A percentile compares a stretch with the other conserved stretches of the same genome.
These are phyloP conservation scores for Rhineura floridana DNA, from an alignment of 2,113 vertebrate genomes.

Conservation along the genomic window DNA sequence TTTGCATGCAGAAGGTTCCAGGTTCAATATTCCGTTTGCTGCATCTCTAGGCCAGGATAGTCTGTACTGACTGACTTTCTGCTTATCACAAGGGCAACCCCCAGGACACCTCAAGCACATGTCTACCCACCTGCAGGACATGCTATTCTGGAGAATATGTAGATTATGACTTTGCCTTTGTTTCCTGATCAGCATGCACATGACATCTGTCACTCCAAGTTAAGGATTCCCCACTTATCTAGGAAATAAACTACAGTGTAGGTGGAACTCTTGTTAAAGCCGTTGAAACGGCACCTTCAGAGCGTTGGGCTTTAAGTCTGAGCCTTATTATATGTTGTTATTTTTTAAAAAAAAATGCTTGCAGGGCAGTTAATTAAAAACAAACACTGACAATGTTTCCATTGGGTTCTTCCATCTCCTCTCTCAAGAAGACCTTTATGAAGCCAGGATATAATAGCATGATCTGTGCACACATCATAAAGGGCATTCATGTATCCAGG, in stretches of 20 bases:
- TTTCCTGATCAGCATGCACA: neutral
- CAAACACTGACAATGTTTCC: neutral
- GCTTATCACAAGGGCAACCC: neutral
- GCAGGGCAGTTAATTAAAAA: neutral
- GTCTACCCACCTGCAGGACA: neutral
- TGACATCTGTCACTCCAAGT: neutral
- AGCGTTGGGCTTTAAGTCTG: neutral
- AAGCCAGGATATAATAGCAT: neutral
- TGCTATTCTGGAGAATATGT: neutral
- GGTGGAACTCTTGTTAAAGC: neutral
- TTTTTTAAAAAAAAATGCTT: neutral
- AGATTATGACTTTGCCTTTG: neutral
- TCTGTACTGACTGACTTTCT: neutral
- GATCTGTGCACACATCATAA: constrained; percentile 1
- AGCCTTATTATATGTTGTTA: neutral
- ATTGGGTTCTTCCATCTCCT: neutral
- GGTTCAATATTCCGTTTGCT: neutral
- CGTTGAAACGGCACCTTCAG: neutral
- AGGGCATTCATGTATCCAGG: neutral
- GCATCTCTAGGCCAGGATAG: neutral
- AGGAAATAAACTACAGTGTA: neutral
- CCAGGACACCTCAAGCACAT: neutral
- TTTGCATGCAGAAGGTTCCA: neutral
- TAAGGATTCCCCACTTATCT: neutral
- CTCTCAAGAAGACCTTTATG: neutral